Evolutionary conservation across 2,888 invertebrate species (phyloP).

Genomic region (Hypomecis atomaria): DNA sequence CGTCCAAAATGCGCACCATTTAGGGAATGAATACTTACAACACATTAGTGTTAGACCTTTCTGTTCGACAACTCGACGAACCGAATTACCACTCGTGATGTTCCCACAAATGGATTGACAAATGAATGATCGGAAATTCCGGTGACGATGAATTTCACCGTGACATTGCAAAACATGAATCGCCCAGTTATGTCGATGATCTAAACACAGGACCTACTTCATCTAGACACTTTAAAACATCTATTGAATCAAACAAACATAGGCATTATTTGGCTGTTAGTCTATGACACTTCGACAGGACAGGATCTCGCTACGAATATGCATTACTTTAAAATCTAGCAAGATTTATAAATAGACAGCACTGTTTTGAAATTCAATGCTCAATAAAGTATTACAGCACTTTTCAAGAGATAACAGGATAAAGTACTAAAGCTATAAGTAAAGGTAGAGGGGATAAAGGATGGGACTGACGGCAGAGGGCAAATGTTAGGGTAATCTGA

Average conservation of each 20-base stretch:
- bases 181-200: constrained; percentile 61
- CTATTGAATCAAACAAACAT: constrained; percentile 65
- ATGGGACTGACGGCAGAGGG: constrained; percentile 60
- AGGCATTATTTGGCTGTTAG: constrained; percentile 64
- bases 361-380: constrained; percentile 62
- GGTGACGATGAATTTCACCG: constrained; percentile 46
- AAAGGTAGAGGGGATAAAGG: constrained; percentile 73
- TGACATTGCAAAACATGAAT: constrained; percentile 47
- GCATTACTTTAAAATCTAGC: constrained; percentile 69
- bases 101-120: constrained; percentile 71
- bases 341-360: constrained; percentile 63
- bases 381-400: constrained; percentile 69
- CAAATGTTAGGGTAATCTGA: constrained; percentile 44
- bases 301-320: constrained; percentile 66
- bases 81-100: constrained; percentile 67
- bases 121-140: constrained; percentile 62
- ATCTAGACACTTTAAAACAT: constrained; percentile 70
- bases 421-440: constrained; percentile 82
- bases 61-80: constrained; percentile 59
- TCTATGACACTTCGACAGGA: constrained; percentile 56
- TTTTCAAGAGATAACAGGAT: constrained; percentile 71
- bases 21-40: constrained; percentile 80
- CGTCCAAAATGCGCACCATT: constrained; percentile 74
- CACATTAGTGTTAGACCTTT: constrained; percentile 73
- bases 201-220: constrained; percentile 73